Conservation (phyloP, 53 echinoderm and acorn worm genomes). For the Crossaster papposus region DNA sequence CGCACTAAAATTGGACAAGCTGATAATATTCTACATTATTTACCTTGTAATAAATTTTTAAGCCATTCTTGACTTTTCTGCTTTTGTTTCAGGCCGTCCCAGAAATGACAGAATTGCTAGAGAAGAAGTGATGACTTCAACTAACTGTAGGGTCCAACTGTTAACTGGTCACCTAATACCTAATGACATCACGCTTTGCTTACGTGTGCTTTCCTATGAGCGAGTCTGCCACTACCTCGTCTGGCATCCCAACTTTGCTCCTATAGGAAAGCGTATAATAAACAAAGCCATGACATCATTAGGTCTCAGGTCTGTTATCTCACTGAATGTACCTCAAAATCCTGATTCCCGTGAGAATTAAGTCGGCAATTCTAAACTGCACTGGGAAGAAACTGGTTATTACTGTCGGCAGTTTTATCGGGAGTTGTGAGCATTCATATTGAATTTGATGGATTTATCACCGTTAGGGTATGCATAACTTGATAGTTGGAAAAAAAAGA, state of each 20-base stretch:
- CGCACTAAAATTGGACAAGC: no score
- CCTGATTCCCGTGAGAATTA: not conserved
- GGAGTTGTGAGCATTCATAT: no score
- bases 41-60: not conserved
- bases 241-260: no score
- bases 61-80: not conserved
- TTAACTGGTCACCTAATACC: no score
- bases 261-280: no score
- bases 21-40: not conserved
- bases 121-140: slow-evolving; percentile 49
- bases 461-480: not conserved
- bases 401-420: not conserved
- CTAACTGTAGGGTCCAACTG: no score
- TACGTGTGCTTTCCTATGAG: no score
- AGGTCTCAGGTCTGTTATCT: not conserved
- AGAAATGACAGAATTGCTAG: slow-evolving; percentile 81
- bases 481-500: no score
- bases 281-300: no score
- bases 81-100: slow-evolving; percentile 80
- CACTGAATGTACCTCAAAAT: not conserved
- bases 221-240: no score
- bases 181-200: no score
- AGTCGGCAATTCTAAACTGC: not conserved
- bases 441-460: no score
- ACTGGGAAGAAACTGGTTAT: not conserved